These are phyloP conservation scores for Prunella himalayana DNA, from an alignment of 2,113 vertebrate species.

Conservation along the genomic window DNA sequence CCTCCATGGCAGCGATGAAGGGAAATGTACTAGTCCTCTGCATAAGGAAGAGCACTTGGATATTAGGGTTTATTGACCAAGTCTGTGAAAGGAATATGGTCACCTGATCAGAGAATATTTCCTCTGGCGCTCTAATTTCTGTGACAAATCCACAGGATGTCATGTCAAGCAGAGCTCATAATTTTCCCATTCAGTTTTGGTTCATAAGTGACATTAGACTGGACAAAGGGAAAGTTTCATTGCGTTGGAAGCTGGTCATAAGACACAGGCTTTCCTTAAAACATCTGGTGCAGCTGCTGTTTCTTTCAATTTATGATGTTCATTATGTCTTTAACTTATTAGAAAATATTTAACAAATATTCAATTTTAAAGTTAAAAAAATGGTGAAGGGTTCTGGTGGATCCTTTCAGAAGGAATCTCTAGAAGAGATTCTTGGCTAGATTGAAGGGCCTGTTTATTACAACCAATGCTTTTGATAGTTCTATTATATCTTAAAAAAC, in stretches of 20 bases:
- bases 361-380: neutral
- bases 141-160: neutral
- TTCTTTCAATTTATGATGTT: neutral
- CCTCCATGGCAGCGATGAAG: neutral
- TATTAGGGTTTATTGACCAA: neutral
- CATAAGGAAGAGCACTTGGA: neutral
- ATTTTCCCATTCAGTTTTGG: neutral
- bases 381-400: neutral
- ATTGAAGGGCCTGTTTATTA: neutral
- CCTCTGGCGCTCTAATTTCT: neutral
- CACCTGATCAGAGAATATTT: neutral
- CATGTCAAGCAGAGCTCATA: neutral
- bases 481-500: neutral
- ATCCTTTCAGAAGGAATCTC: neutral
- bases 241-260: neutral
- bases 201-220: neutral
- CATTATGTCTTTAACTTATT: neutral
- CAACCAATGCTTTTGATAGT: neutral
- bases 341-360: neutral
- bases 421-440: neutral
- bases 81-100: neutral
- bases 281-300: neutral
- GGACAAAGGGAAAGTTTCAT: neutral
- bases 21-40: neutral
- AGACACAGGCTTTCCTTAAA: neutral